Base-by-base conservation (phyloP, 2,113 vertebrate species). In the Elachura formosa region DNA sequence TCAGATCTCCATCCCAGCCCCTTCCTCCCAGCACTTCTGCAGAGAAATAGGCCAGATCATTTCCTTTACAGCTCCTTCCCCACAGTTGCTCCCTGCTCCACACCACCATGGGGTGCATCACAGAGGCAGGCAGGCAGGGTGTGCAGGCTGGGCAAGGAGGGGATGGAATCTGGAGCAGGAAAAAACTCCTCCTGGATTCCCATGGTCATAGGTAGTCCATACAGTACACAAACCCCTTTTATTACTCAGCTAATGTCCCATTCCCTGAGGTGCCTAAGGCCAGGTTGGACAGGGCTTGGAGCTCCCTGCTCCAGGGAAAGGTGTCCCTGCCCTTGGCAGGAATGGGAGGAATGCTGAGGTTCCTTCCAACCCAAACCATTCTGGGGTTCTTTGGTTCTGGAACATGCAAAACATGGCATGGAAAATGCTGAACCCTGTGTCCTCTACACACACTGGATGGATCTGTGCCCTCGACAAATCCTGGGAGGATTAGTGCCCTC, bases 401-500 rank as follows among this genome's bases (percentile, higher is more conserved):
- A 33, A 23, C 4, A 1, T 0, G 22, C 11, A n/a, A 64, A 51
- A 80, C 0, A 0, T 12, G 54, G 29, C 21, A 2, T 0, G 9
- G 41, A 26, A 45, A 69, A 40, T 2, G 18, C 6, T 29, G 14
- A 88, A 67, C 1, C 34, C n/a, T 41, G 25, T 62, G 59, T 12
- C 26, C 26, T 62, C 38, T 10, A 14, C 36, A 45, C 6, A 46
- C 7, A 11, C 43, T 46, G 41, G 54, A 17, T 43, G 40, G 18
- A 34, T 63, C 26, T 29, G 33, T 34, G 64, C 18, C 33, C 33
- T 67, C 43, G 5, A 19, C 43, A 51, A 9, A 52, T 5, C 14
- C 48, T 52, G 48, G 31, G 24, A 22, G 49, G 15, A 48, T 87
- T 48, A 64, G 55, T 58, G 73, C 28, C 68, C 58, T 79, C 31